phyloP scores from a whole-genome alignment of 2,888 invertebrate genomes.

The Leucozona laternaria region DNA sequence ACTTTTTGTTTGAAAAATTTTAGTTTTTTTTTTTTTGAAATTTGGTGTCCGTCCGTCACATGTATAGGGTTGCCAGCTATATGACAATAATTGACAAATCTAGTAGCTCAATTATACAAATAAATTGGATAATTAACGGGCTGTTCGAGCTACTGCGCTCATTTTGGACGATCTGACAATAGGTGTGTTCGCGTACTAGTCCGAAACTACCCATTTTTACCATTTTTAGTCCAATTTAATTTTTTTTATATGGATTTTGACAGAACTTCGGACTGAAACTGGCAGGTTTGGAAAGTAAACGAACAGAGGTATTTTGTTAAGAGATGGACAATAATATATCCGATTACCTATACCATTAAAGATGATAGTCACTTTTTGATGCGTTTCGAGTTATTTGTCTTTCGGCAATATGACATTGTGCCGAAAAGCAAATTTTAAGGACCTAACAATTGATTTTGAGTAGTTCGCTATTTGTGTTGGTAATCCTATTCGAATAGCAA shows the following conservation, averaged over 20 bases:
- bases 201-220: too few relatives aligned
- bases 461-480: background rate
- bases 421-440: background rate
- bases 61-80: background rate
- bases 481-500: background rate
- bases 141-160: background rate
- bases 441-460: background rate
- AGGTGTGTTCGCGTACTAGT: too few relatives aligned
- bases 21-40: conserved; percentile 15
- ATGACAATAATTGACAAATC: background rate
- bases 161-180: background rate
- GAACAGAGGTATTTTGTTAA: too few relatives aligned
- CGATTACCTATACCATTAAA: too few relatives aligned
- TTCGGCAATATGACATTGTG: background rate
- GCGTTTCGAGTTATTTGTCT: too few relatives aligned
- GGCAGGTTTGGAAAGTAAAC: too few relatives aligned
- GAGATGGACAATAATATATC: too few relatives aligned
- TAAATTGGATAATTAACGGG: background rate
- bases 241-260: too few relatives aligned
- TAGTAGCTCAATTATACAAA: background rate
- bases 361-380: too few relatives aligned
- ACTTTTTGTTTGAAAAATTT: conserved; percentile 17
- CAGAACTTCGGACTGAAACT: too few relatives aligned
- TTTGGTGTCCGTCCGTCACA: conserved; percentile 13
- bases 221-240: too few relatives aligned